Percentiles rank a stretch among this genome's conserved stretches.
Evolutionary conservation across 2,797 vertebrate species (phyloP).

Genomic region (Mycteria americana): DNA sequence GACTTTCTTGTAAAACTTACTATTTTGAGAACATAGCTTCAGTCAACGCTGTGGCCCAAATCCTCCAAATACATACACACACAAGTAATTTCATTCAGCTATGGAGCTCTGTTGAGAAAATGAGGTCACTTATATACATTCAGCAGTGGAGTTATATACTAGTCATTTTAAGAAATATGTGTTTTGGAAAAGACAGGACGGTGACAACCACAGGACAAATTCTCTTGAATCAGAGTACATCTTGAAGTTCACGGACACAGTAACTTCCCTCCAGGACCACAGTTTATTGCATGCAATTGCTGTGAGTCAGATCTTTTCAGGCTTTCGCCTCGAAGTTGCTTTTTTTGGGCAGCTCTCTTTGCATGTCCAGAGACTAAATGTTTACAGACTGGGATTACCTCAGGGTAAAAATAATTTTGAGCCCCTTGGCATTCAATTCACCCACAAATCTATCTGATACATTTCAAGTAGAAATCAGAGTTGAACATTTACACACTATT

Average conservation of each 20-base stretch:
- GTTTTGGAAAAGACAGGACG: background rate
- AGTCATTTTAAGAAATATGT: background rate
- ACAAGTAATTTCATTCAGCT: background rate
- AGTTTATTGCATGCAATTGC: background rate
- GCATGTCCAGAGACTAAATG: background rate
- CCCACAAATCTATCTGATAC: background rate
- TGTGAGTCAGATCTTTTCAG: background rate
- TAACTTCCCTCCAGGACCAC: background rate
- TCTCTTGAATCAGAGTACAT: background rate
- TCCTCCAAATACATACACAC: background rate
- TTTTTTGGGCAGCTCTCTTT: background rate
- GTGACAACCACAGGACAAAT: background rate
- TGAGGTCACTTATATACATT: background rate
- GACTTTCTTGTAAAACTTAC: background rate
- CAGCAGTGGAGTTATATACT: background rate
- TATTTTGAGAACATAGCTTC: background rate
- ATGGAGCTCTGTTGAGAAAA: background rate
- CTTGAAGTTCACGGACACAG: background rate
- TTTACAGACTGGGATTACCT: background rate
- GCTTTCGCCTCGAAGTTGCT: background rate
- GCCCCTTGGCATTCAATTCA: background rate
- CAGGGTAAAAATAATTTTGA: background rate
- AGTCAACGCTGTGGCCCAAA: background rate
- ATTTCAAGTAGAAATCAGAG: background rate
- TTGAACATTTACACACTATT: background rate